Evolutionary conservation across 2,797 vertebrate species (phyloP).

Genomic region (Phalloptychus januarius): DNA sequence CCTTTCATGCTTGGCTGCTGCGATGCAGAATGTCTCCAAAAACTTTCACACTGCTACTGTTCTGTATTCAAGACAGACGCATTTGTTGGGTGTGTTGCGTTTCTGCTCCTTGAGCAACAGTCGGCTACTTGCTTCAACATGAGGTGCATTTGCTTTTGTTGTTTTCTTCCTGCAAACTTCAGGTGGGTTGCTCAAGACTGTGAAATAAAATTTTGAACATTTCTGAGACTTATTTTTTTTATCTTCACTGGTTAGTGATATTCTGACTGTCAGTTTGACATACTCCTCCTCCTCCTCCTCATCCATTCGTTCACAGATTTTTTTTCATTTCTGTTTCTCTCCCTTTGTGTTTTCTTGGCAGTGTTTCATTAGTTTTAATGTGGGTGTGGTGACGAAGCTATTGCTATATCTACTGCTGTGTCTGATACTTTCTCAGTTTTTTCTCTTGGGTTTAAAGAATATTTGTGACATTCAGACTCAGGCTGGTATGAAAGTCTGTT

Average conservation of each 20-base stretch:
- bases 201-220: conserved; percentile 57
- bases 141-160: conserved; percentile 46
- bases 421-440: background rate
- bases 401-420: background rate
- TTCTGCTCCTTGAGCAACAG: conserved; percentile 37
- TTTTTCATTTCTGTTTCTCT: conserved; percentile 13
- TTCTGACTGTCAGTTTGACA: conserved; percentile 52
- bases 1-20: conserved; percentile 63
- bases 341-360: conserved; percentile 7
- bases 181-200: conserved; percentile 42
- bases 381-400: conserved; percentile 2
- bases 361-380: conserved; percentile 2
- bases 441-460: background rate
- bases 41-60: conserved; percentile 54
- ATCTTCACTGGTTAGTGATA: conserved; percentile 49
- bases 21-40: conserved; percentile 51
- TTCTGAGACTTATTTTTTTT: conserved; percentile 57
- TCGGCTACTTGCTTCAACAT: conserved; percentile 35
- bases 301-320: conserved; percentile 20
- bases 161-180: conserved; percentile 46
- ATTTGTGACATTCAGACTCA: background rate
- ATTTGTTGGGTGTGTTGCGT: conserved; percentile 45
- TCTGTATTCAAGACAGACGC: conserved; percentile 40
- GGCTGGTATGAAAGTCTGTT: background rate
- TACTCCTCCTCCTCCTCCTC: conserved; percentile 31